Conservation (phyloP, 2,888 invertebrate species). For the Drosophila acutilabella region DNA sequence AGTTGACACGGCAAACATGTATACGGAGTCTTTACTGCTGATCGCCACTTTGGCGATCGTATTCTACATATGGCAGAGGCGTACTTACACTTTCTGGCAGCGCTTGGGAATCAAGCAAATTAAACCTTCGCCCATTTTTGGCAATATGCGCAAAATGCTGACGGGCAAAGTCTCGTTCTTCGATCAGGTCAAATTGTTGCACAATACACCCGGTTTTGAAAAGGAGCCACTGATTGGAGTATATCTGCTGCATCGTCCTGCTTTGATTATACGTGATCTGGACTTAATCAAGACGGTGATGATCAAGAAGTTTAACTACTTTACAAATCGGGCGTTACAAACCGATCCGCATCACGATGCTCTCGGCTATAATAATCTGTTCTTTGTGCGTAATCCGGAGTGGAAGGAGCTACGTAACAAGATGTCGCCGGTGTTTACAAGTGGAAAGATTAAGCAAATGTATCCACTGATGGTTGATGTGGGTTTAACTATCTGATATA, state of each 20-base stretch:
- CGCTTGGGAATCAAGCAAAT: slow-evolving; percentile 79
- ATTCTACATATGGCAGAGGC: slow-evolving; percentile 65
- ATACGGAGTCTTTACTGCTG: slow-evolving; percentile 34
- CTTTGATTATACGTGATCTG: slow-evolving; percentile 83
- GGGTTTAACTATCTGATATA: slow-evolving; percentile 3
- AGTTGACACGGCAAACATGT: slow-evolving; percentile 39
- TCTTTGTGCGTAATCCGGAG: slow-evolving; percentile 83
- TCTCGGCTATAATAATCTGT: slow-evolving; percentile 84
- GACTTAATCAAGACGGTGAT: slow-evolving; percentile 85
- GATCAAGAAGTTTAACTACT: slow-evolving; percentile 85
- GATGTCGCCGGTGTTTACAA: slow-evolving; percentile 85
- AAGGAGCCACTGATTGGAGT: slow-evolving; percentile 80
- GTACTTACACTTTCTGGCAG: slow-evolving; percentile 73
- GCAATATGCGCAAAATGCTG: slow-evolving; percentile 81
- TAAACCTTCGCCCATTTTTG: slow-evolving; percentile 81
- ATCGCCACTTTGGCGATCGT: slow-evolving; percentile 44
- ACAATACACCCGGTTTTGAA: slow-evolving; percentile 57
- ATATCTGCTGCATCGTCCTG: slow-evolving; percentile 84
- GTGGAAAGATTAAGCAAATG: slow-evolving; percentile 83
- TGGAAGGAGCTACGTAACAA: slow-evolving; percentile 85
- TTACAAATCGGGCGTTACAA: slow-evolving; percentile 78
- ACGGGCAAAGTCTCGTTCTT: slow-evolving; percentile 67
- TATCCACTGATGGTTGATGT: slow-evolving; percentile 79
- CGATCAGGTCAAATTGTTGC: slow-evolving; percentile 72
- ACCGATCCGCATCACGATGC: slow-evolving; percentile 80